phyloP scores from a whole-genome alignment of 2,888 invertebrate genomes.

The Aspidiotus rigidus region DNA sequence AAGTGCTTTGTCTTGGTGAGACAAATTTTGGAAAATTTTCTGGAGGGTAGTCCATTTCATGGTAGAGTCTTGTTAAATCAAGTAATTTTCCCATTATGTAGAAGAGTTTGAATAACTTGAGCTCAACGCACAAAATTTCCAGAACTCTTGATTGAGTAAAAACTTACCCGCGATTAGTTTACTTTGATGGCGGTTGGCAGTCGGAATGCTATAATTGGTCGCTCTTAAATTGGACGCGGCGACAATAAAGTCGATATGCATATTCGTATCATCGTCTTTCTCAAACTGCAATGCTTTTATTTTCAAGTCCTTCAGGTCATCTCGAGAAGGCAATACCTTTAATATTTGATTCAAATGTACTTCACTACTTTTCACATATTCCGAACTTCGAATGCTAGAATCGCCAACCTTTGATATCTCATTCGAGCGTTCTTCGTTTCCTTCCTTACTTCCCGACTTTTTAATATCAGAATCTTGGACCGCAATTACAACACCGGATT shows the following conservation, averaged over 20 bases:
- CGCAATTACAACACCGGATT: constrained; percentile 90
- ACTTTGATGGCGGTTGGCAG: constrained; percentile 85
- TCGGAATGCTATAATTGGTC: constrained; percentile 89
- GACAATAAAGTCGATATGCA: constrained; percentile 99
- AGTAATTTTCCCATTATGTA: too few relatives aligned
- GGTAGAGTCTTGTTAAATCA: too few relatives aligned
- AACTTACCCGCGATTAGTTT: constrained; percentile 75
- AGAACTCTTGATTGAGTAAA: not conserved
- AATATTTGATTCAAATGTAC: constrained; percentile 55
- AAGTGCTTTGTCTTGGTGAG: too few relatives aligned
- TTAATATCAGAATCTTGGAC: constrained; percentile 84
- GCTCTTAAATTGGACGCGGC: constrained; percentile 95
- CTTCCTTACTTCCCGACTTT: constrained; percentile 49
- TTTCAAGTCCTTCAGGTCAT: constrained; percentile 40
- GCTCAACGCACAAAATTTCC: too few relatives aligned
- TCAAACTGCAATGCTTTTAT: constrained; percentile 91
- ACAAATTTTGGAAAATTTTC: too few relatives aligned
- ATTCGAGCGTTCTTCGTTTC: constrained; percentile 41
- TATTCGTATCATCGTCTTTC: constrained; percentile 94
- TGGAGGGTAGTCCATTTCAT: too few relatives aligned
- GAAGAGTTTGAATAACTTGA: too few relatives aligned
- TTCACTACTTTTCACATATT: constrained; percentile 48
- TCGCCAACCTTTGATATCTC: constrained; percentile 47
- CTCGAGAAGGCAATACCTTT: constrained; percentile 55
- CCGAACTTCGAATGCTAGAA: too few relatives aligned